Base-by-base conservation (phyloP, 2,797 vertebrate genomes). In the Hyperoplus immaculatus region DNA sequence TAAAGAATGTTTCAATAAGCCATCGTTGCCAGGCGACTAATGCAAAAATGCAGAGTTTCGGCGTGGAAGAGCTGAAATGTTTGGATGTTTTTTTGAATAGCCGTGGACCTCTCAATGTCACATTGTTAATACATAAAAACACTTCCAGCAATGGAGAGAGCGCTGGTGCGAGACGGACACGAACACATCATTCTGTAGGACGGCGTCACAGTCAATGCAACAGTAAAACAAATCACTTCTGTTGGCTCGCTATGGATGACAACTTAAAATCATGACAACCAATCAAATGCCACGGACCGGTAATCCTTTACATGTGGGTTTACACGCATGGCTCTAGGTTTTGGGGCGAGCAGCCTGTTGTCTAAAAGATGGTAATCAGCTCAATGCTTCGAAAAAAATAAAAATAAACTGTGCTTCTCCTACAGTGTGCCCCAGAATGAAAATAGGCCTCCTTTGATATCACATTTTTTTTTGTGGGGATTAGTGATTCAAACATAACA, bases 1-100 rank as follows among this genome's bases (percentile, higher is more conserved):
- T 90, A 84, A 90, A 29, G 29, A 90, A 87, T 62, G 81, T 84
- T 29, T 88, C 89, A 93, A 91, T 89, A 90, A 89, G 81, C 83
- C 61, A 69, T 75, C 2, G 86, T 89, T 91, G 87, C 89, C 72
- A 67, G 79, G 90, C 86, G 89, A 89, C 91, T 80, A 85, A 90
- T 73, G 74, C 70, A 83, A 87, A 83, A 78, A 69, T 7, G 72
- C 56, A 36, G 66, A 71, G 65, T 81, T 84, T 81, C 11, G 16
- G 16, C 11, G 39, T 15, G 38, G 39, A 65, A 78, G 82, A 81
- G 60, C 50, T 64, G 15, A 45, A 80, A 86, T 43, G 15, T 59
- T 59, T 41, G 49, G 81, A 82, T 80, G 42, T 69, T 82, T 54
- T 55, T 85, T 56, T 53, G 84, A 79, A 74, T 50, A 72, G 57